These are phyloP conservation scores for Synchiropus splendidus DNA, from an alignment of 2,113 vertebrate genomes.

Conservation along the genomic window DNA sequence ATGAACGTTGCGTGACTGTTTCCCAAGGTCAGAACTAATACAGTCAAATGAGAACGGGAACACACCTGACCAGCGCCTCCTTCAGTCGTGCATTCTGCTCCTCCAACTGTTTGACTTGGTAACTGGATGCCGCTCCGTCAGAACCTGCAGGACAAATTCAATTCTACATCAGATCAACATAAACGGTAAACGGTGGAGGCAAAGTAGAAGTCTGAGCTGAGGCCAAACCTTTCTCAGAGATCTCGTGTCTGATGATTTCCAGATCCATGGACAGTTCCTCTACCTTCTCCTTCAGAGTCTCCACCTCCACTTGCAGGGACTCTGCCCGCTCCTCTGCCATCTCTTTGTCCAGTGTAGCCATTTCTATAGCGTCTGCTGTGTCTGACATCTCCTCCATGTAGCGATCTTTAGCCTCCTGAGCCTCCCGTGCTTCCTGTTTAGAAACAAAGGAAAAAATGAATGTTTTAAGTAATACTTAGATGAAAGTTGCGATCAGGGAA, in stretches of 20 bases:
- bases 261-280: slow-evolving; percentile 91
- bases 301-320: slow-evolving; percentile 91
- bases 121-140: slow-evolving; percentile 88
- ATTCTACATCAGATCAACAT: too few relatives aligned
- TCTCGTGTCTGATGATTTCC: slow-evolving; percentile 93
- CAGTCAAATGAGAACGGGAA: too few relatives aligned
- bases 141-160: slow-evolving; percentile 25
- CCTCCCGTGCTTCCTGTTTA: slow-evolving; percentile 73
- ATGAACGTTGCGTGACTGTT: too few relatives aligned
- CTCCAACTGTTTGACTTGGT: slow-evolving; percentile 91
- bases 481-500: too few relatives aligned
- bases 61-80: slow-evolving; percentile 94
- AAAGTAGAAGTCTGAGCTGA: neutral
- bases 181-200: neutral
- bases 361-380: slow-evolving; percentile 91
- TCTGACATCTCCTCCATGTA: slow-evolving; percentile 99
- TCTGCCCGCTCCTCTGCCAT: slow-evolving; percentile 95
- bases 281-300: slow-evolving; percentile 83
- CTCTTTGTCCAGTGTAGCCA: slow-evolving; percentile 98
- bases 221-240: slow-evolving; percentile 88
- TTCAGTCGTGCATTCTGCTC: slow-evolving; percentile 88
- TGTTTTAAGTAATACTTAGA: too few relatives aligned
- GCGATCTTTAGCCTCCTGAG: slow-evolving; percentile 84
- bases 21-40: too few relatives aligned
- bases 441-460: neutral